Evolutionary conservation across 2,113 vertebrate genomes (phyloP), one percentile per base, ranked within the genome.

Genomic region (Riparia riparia): DNA sequence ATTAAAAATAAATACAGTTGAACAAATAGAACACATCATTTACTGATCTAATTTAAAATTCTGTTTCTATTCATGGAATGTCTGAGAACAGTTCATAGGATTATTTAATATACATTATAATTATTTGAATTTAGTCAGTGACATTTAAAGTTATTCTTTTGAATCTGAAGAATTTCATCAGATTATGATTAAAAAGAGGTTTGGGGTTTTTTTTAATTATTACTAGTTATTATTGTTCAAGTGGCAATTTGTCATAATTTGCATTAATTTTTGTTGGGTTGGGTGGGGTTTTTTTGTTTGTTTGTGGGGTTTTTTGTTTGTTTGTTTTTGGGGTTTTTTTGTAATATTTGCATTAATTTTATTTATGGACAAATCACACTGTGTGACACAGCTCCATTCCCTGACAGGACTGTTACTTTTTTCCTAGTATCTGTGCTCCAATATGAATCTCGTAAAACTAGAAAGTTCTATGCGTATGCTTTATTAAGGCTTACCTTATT

Each of bases 101-200:
- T 81, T 29, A 51, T 84, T 82, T 54, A 73, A 65, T n/a, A 14
- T 32, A 89, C n/a, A 41, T 60, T 89, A 89, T 78, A 51, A 58
- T 91, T 78, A 60, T 68, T 16, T 78, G 72, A 73, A 82, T 74
- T 84, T 68, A 87, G 41, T 56, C 57, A 78, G 87, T 79, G 45
- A 56, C 29, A 78, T 89, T 87, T 77, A 82, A 83, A 90, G 16
- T 8, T 83, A 65, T 7, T 65, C 21, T 84, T 60, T 81, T 37
- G 60, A 89, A 87, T 39, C 32, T 71, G 39, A 97, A 82, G 21
- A 73, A 93, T 93, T 37, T 66, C 47, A 66, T 80, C 66, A 95
- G 34, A 83, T 93, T 89, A 69, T 90, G 41, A 92, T 88, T 70
- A 58, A n/a, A 25, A 91, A 50, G 11, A 64, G 31, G 32, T 89